Conservation (phyloP, 2,113 vertebrate genomes). For the Parus major region DNA sequence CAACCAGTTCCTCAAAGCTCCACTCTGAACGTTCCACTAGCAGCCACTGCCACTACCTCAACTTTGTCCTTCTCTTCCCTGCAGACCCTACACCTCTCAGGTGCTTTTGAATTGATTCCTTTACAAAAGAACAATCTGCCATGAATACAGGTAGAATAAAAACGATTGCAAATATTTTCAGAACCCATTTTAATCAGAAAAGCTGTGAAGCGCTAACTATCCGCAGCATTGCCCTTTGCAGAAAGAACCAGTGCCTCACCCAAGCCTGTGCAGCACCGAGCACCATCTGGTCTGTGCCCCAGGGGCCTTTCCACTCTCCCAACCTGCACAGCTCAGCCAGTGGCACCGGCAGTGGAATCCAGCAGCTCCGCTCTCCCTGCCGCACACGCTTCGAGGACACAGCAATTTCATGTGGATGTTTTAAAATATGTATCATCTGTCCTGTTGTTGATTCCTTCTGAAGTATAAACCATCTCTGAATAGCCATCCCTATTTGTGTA, state of each 20-base stretch:
- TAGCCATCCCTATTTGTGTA: not conserved
- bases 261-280: not conserved
- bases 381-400: fast-evolving
- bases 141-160: not conserved
- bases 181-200: not conserved
- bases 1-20: not conserved
- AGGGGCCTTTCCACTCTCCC: not conserved
- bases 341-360: not conserved
- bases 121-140: not conserved
- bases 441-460: not conserved
- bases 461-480: not conserved
- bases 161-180: not conserved
- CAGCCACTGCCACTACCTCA: fast-evolving
- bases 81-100: not conserved
- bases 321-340: not conserved
- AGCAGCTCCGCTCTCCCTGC: not conserved
- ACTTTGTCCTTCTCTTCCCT: not conserved
- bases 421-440: not conserved
- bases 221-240: not conserved
- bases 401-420: not conserved
- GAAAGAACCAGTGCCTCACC: fast-evolving
- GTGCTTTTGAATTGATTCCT: not conserved
- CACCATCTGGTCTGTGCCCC: not conserved
- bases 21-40: not conserved
- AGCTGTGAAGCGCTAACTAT: not conserved